These are phyloP conservation scores for Danio kyathit DNA, from an alignment of 2,797 vertebrate species.

Conservation along the genomic window DNA sequence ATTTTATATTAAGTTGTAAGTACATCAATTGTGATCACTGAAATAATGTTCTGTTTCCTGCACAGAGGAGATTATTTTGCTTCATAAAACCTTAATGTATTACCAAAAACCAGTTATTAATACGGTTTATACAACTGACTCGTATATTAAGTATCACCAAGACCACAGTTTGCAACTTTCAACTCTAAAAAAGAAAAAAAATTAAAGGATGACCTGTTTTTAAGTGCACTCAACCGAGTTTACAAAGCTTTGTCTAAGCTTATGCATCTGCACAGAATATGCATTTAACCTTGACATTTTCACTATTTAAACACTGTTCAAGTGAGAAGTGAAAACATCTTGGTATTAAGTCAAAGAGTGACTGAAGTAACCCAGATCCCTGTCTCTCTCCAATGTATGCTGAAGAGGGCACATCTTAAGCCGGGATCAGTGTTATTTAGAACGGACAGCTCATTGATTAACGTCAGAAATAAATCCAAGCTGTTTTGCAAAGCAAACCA, in stretches of 20 bases:
- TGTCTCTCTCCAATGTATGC: not conserved
- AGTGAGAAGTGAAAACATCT: not conserved
- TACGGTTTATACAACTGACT: no score
- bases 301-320: not conserved
- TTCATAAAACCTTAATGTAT: no score
- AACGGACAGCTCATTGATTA: conserved; percentile 64
- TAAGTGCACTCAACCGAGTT: not conserved
- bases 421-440: conserved; percentile 37
- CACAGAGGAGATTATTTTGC: no score
- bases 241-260: not conserved
- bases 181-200: no score
- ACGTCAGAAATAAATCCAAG: conserved; percentile 57
- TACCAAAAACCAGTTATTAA: no score
- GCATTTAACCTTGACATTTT: not conserved
- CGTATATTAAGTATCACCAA: no score
- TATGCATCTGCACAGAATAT: not conserved
- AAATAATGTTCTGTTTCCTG: no score
- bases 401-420: conserved; percentile 19
- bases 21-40: no score
- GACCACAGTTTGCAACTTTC: no score
- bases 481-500: conserved; percentile 79
- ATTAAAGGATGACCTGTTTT: not conserved
- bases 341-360: conserved; percentile 13
- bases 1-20: no score
- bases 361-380: conserved; percentile 20